Percentiles rank a stretch among this genome's conserved stretches.
phyloP scores from a whole-genome alignment of 2,797 vertebrate genomes.

The Vespertilio murinus region DNA sequence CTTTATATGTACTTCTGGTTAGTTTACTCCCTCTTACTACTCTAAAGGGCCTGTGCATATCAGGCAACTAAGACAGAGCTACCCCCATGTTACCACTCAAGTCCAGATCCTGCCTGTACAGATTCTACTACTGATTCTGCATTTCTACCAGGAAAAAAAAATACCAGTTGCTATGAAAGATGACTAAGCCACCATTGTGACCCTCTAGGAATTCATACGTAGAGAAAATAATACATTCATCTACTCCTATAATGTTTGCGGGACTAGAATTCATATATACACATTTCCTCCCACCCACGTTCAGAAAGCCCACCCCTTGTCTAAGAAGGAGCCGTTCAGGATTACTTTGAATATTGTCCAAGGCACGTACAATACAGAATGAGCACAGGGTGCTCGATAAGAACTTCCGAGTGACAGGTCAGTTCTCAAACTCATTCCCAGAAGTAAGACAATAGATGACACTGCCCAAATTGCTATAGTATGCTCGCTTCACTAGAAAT shows the following conservation, averaged over 20 bases:
- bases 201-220: background rate
- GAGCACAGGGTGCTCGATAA: background rate
- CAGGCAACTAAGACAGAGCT: background rate
- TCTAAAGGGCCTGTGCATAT: accelerated
- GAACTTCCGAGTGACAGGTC: background rate
- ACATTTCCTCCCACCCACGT: background rate
- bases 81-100: background rate
- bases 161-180: background rate
- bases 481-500: background rate
- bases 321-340: background rate
- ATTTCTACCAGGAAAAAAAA: background rate
- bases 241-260: background rate
- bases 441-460: background rate
- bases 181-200: background rate
- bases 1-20: background rate
- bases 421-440: background rate
- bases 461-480: too few species aligned
- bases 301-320: background rate
- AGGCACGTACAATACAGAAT: background rate
- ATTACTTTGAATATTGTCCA: too few species aligned
- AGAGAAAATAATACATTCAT: background rate
- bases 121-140: background rate
- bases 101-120: background rate
- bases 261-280: background rate
- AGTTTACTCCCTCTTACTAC: background rate